Conservation (phyloP, 2,797 vertebrate species). For the Lateolabrax maculatus region DNA sequence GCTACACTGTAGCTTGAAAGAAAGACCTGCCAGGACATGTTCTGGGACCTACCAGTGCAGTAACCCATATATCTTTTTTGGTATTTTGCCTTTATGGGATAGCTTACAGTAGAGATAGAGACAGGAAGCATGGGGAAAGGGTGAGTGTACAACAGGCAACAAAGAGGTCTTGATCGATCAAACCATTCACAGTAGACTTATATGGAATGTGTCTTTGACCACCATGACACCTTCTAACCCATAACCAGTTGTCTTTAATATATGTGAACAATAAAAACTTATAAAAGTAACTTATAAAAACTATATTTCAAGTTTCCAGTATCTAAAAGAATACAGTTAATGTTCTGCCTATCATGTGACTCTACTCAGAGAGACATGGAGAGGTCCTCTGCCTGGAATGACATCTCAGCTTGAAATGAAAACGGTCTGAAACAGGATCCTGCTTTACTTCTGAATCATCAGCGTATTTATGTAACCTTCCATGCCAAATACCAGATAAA, state of each 20-base stretch:
- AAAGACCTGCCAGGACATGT: neutral
- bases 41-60: neutral
- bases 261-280: neutral
- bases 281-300: too few species aligned
- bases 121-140: neutral
- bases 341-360: constrained; percentile 13
- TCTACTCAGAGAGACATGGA: constrained; percentile 12
- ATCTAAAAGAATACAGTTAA: neutral
- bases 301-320: neutral
- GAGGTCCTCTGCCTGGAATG: constrained; percentile 31
- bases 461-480: constrained; percentile 54
- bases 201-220: neutral
- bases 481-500: constrained; percentile 57
- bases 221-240: neutral
- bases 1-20: neutral
- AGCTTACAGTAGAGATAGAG: neutral
- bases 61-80: neutral
- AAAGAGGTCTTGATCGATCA: neutral
- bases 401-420: constrained; percentile 59
- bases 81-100: neutral
- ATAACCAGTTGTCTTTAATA: neutral
- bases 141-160: neutral
- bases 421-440: constrained; percentile 57
- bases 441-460: constrained; percentile 56
- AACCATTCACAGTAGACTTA: neutral